Base-by-base conservation (phyloP, 2,888 invertebrate genomes). In the Agrypnus murinus region DNA sequence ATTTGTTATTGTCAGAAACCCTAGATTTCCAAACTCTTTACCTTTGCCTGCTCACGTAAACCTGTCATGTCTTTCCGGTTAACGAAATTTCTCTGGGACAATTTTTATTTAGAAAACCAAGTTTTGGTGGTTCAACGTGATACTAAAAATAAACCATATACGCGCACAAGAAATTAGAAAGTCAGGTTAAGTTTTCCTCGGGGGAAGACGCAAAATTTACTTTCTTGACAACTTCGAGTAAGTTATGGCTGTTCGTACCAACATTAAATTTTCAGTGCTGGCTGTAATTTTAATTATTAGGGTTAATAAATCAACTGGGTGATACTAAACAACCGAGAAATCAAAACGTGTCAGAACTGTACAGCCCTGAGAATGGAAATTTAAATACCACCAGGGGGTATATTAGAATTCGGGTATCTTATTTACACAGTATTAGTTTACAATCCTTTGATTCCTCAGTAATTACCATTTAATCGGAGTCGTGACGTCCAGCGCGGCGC, bases 401-500 rank as follows among this genome's bases (percentile, higher is more conserved):
- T 69, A 72, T 71, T 73, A 74, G 69, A 65, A 69, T 74, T 72
- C 65, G 65, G 69, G 65, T 71, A 68, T 75, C 74, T 77, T 76
- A 76, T 76, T 74, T 74, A 75, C 73, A 70, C 65, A 72, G 74
- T 55, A 69, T 76, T 75, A 74, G 57, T 67, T 60, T 14, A 45
- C 58, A 74, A 77, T 74, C 77, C 73, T 73, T 77, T 76, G 73
- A 76, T 77, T 74, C 76, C 71, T 40, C 60, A 70, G 74, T 77
- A 76, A 77, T 76, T 74, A 73, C 73, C 68, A 73, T 76, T 77
- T 77, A 77, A 76, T 75, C 74, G 73, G 58, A 70, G 73, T 70
- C 76, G 75, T 75, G 76, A 76, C 76, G 75, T 71, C 69, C 73
- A 71, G 71, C 70, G 62, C 72, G 69, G 66, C 69, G 65, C 71